phyloP scores from a whole-genome alignment of 2,797 vertebrate genomes.

The Odontamblyopus lacepedii region DNA sequence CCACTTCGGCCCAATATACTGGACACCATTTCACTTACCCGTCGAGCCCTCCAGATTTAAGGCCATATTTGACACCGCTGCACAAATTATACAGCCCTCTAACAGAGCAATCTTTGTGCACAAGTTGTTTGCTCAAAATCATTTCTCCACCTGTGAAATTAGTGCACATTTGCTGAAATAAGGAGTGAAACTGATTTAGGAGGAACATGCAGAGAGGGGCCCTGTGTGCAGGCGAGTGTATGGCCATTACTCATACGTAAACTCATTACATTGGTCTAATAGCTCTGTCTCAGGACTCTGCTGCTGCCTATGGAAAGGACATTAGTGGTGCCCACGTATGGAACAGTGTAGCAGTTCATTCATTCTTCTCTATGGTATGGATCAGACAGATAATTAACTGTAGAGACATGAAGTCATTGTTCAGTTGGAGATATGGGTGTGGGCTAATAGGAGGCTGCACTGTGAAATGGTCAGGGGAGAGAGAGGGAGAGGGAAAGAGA shows the following conservation, averaged over 20 bases:
- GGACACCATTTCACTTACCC: constrained; percentile 36
- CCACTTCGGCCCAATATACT: constrained; percentile 56
- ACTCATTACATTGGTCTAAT: constrained; percentile 76
- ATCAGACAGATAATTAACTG: constrained; percentile 81
- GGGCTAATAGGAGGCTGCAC: constrained; percentile 60
- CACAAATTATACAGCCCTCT: constrained; percentile 8
- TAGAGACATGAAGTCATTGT: constrained; percentile 73
- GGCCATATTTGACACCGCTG: constrained; percentile 11
- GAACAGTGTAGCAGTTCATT: constrained; percentile 62
- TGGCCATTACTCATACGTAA: constrained; percentile 77
- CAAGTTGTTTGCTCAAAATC: constrained; percentile 15
- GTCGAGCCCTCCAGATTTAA: constrained; percentile 35
- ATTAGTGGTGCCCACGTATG: constrained; percentile 63
- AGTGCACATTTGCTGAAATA: constrained; percentile 34
- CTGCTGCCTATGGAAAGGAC: constrained; percentile 62
- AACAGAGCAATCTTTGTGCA: constrained; percentile 18
- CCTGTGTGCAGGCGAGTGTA: constrained; percentile 43
- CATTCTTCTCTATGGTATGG: constrained; percentile 71
- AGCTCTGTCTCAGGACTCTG: constrained; percentile 68
- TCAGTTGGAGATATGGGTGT: constrained; percentile 69
- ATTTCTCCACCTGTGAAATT: constrained; percentile 39
- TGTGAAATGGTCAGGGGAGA: constrained; percentile 30
- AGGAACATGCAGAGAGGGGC: constrained; percentile 38
- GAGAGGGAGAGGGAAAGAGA: constrained; percentile 11
- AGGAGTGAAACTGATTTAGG: constrained; percentile 45